Percentiles rank a stretch among this genome's conserved stretches.
Conservation (phyloP, 2,888 invertebrate genomes). For the Ferdinandea cuprea region DNA sequence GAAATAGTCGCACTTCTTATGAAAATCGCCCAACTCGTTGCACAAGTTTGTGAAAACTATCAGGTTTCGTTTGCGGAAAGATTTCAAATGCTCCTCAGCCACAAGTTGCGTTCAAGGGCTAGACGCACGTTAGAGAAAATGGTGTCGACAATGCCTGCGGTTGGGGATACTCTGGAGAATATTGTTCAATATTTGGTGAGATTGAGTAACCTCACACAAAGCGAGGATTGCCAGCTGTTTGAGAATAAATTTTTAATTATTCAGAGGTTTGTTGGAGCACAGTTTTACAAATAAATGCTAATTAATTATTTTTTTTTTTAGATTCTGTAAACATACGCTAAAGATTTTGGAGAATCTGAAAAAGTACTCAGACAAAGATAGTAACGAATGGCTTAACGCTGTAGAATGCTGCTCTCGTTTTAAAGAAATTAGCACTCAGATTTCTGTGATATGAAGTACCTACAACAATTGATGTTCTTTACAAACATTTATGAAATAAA, state of each 20-base stretch:
- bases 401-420: slow-evolving; percentile 75
- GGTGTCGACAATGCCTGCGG: slow-evolving; percentile 71
- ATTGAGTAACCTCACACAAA: slow-evolving; percentile 12
- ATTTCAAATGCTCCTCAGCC: slow-evolving; percentile 73
- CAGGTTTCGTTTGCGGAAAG: slow-evolving; percentile 75
- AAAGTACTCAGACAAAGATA: slow-evolving; percentile 76
- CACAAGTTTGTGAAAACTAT: slow-evolving; percentile 76
- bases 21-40: slow-evolving; percentile 76
- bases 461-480: too few species aligned
- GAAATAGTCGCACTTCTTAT: slow-evolving; percentile 77
- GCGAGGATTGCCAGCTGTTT: not conserved
- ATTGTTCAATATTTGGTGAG: slow-evolving; percentile 37
- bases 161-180: slow-evolving; percentile 64
- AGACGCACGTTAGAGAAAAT: slow-evolving; percentile 77
- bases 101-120: slow-evolving; percentile 77
- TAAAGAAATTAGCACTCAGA: slow-evolving; percentile 31
- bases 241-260: slow-evolving; percentile 9
- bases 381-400: slow-evolving; percentile 78
- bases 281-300: not conserved
- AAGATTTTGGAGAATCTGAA: slow-evolving; percentile 76
- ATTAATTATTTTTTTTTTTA: slow-evolving; percentile 65
- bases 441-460: not conserved
- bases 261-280: slow-evolving; percentile 32
- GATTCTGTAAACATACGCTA: slow-evolving; percentile 77
- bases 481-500: too few species aligned